Base-by-base conservation (phyloP, 2,113 vertebrate species). In the Athene noctua region DNA sequence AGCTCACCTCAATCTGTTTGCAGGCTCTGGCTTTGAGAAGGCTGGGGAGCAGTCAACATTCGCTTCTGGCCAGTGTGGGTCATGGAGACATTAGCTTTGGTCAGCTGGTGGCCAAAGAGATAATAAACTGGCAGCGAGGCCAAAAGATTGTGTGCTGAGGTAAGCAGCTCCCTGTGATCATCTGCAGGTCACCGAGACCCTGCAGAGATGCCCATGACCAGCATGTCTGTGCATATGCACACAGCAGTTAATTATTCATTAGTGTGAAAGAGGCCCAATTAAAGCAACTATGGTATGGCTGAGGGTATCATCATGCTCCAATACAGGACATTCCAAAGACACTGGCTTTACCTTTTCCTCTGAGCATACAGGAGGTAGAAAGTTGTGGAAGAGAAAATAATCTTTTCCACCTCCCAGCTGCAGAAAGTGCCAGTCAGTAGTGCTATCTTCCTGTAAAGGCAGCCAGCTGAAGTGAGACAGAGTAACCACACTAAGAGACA, bases 241-340 rank as follows among this genome's bases (percentile, higher is more conserved):
- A 68, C 66, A 49, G 54, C 62, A 88, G 95, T 96, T 97, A 96
- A 94, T 92, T 94, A 95, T 97, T 95, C 87, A 93, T 95, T 90
- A 86, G 57, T 5, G 19, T 47, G 79, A 85, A 82, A 58, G 55
- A 70, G 32, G 26, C 19, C 36, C 1, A 2, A 80, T 32, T 58
- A 49, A 94, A 91, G 67, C 1, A 2, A 55, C 15, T 0, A 0
- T 6, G 34, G 40, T 27, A 83, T 9, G 20, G 57, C 38, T 34
- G 74, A 58, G n/a, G 26, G 47, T 27, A 94, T 42, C 65, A 26
- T 21, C 14, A 20, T 2, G 47, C 38, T 94, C 26, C 72, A 74
- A 4, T 0, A 0, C 1, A 1, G 15, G 55, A 32, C 27, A 80
- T 78, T 80, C n/a, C 55, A 29, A 54, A 77, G 42, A 63, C 18